Conservation (phyloP, 2,888 invertebrate genomes). For the Agonopterix heracliana region DNA sequence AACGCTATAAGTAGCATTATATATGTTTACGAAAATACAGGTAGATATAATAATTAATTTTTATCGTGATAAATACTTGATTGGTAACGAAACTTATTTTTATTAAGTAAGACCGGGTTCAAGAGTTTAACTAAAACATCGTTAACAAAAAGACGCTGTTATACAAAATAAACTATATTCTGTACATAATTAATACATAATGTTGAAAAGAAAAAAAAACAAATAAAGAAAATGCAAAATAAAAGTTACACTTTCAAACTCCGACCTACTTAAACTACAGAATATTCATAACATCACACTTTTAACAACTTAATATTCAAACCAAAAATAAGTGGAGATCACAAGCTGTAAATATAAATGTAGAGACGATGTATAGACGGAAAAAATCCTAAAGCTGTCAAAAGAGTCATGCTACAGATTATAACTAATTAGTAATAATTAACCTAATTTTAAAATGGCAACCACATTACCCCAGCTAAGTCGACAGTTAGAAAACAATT, state of each 20-base stretch:
- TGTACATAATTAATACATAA: not conserved
- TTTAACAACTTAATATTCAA: too few species aligned
- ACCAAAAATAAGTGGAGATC: too few species aligned
- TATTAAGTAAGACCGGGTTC: slow-evolving; percentile 31
- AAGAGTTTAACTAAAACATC: slow-evolving; percentile 49
- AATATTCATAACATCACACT: too few species aligned
- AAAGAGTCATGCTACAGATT: too few species aligned
- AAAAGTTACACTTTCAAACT: slow-evolving; percentile 50
- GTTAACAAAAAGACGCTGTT: not conserved
- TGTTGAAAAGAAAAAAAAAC: not conserved
- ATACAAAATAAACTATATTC: not conserved
- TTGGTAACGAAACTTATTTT: slow-evolving; percentile 20
- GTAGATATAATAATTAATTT: too few species aligned
- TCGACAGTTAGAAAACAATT: slow-evolving; percentile 30
- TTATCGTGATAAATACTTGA: slow-evolving; percentile 2
- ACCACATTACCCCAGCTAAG: slow-evolving; percentile 35
- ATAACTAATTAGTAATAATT: slow-evolving; percentile 22
- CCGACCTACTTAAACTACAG: slow-evolving; percentile 21
- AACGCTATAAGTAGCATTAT: too few species aligned
- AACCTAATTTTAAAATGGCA: slow-evolving; percentile 53
- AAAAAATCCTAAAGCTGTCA: too few species aligned
- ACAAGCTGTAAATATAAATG: too few species aligned
- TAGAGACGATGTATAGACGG: too few species aligned
- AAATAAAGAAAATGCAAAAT: not conserved
- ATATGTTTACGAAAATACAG: too few species aligned